Evolutionary conservation across 2,113 vertebrate species (phyloP).

Genomic region (Indicator maculatus): DNA sequence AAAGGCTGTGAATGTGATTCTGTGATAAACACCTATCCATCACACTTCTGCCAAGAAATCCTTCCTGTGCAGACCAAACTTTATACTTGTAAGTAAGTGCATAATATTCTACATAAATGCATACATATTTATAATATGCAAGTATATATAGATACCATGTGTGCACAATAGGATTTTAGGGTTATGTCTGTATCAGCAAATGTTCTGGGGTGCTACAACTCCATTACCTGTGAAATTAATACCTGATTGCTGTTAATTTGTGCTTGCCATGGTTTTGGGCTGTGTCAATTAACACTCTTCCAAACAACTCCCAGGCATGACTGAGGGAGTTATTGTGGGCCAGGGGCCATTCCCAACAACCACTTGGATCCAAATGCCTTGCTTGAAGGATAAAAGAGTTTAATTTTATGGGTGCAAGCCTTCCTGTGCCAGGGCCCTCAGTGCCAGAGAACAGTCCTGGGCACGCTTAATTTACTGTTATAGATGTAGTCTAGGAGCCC

Average conservation of each 20-base stretch:
- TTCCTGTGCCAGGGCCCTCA: conserved; percentile 8
- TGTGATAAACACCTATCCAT: not conserved
- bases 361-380: conserved; percentile 14
- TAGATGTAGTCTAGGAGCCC: conserved; percentile 54
- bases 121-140: not conserved
- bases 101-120: not conserved
- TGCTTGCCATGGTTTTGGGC: not conserved
- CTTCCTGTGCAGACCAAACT: not conserved
- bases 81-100: not conserved
- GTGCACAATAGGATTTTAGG: not conserved
- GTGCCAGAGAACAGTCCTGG: conserved; percentile 67
- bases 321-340: conserved; percentile 27
- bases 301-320: conserved; percentile 22
- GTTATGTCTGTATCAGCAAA: not conserved
- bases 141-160: not conserved
- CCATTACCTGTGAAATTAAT: not conserved
- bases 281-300: not conserved
- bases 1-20: too few species aligned
- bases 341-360: not conserved
- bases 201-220: not conserved
- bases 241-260: conserved; percentile 18
- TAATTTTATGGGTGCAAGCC: conserved; percentile 35
- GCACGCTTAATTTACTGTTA: conserved; percentile 56
- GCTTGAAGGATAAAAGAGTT: conserved; percentile 46
- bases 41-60: not conserved